Evolutionary conservation across 30 jellyfish, hydroid and myxozoan genomes (phyloP), one percentile per base, ranked within the genome.

Genomic region (Nemopilema nomurai): DNA sequence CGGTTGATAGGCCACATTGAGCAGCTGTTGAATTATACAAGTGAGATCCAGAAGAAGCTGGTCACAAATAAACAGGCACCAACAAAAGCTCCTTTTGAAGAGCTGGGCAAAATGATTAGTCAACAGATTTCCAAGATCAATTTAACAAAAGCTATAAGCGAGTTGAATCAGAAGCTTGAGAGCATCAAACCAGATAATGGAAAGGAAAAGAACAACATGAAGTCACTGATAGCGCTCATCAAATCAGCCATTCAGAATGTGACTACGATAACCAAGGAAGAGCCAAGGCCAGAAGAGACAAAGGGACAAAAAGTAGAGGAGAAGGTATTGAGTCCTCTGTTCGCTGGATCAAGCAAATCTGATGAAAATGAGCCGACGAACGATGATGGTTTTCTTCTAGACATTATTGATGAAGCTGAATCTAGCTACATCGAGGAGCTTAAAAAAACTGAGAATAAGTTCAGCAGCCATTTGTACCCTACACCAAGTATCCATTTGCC

Each of bases 241-340:
- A 71, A 83, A 62, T 83, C 92, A 4, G 92, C 92, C 6, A 83
- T 83, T 50, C 92, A 83, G 74, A 76, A 83, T 64, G 64, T 83
- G 25, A 72, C 51, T 72, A 31, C 25, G 28, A 1, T 68, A 62
- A 51, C 63, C 49, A 57, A n/a, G 41, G 86, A 26, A 17, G 63
- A 16, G n/a, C 78, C 51, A 17, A 65, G 65, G 53, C 22, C 90
- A 57, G 24, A 31, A 30, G 71, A 25, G 68, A n/a, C n/a, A n/a
- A n/a, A 25, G 3, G 63, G 23, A 28, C 78, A 71, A 17, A 52
- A 65, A 71, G 18, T 77, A 28, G 32, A 50, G 29, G 74, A 26
- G 72, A 76, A 73, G 17, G 53, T 16, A 16, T 18, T 51, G 41
- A 66, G 50, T 64, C 79, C 87, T 18, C 74, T 78, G 51, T 76